phyloP scores from a whole-genome alignment of 2,797 vertebrate genomes.

The Hafferia zeledoni region DNA sequence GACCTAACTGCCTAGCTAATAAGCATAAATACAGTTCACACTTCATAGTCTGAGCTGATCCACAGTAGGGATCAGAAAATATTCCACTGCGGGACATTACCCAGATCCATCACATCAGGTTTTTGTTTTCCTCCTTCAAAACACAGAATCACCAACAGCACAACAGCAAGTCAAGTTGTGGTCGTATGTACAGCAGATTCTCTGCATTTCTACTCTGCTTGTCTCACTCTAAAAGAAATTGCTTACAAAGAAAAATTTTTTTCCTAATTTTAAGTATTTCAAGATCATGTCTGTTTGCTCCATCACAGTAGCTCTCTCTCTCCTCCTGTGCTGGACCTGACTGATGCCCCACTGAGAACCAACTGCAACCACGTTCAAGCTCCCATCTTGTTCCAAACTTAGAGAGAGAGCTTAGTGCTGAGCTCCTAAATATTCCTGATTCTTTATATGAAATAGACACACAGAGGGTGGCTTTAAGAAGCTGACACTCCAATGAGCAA shows the following conservation, averaged over 20 bases:
- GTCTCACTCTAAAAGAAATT: background rate
- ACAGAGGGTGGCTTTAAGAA: background rate
- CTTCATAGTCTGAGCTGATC: background rate
- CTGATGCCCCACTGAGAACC: background rate
- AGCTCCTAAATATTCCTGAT: background rate
- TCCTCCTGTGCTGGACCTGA: background rate
- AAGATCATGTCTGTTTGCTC: background rate
- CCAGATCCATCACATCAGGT: background rate
- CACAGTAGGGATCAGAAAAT: background rate
- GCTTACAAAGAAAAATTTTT: background rate
- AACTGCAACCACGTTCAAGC: background rate
- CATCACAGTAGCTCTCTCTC: background rate
- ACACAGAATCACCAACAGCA: background rate
- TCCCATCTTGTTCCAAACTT: rapidly evolving
- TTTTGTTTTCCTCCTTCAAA: background rate
- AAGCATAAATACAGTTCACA: background rate
- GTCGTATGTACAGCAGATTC: rapidly evolving
- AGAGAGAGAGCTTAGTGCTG: background rate
- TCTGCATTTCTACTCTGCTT: background rate
- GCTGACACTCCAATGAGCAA: background rate
- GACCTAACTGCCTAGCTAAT: background rate
- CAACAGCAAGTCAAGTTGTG: background rate
- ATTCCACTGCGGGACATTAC: background rate
- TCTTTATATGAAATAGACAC: background rate
- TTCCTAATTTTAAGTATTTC: background rate